Evolutionary conservation across 1,140 invertebrate genomes (phyloP).

Genomic region (Spodoptera frugiperda): DNA sequence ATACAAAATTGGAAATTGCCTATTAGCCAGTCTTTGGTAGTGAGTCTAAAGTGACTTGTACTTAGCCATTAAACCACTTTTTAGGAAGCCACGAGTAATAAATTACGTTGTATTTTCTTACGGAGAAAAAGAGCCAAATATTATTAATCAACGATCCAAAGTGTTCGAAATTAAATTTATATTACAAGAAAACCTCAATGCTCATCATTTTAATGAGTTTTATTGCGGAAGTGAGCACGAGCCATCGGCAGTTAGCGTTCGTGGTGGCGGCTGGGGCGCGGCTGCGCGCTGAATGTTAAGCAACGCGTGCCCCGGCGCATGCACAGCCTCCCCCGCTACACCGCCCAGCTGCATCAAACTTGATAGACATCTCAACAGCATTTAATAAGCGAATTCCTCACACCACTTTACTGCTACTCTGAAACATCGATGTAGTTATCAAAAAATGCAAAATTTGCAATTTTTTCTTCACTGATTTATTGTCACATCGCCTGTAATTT

Average conservation of each 20-base stretch:
- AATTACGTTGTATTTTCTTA: not conserved
- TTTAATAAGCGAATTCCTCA: slow-evolving; percentile 62
- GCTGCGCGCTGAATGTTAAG: slow-evolving; percentile 50
- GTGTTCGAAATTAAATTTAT: slow-evolving; percentile 8
- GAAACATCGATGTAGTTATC: slow-evolving; percentile 44
- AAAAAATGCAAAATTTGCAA: slow-evolving; percentile 50
- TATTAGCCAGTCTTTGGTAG: no score
- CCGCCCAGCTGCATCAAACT: slow-evolving; percentile 43
- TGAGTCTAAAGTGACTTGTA: no score
- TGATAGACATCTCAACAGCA: slow-evolving; percentile 59
- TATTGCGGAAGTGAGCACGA: slow-evolving; percentile 49
- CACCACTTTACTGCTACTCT: slow-evolving; percentile 51
- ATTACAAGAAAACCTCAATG: slow-evolving; percentile 26
- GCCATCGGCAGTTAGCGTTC: slow-evolving; percentile 36
- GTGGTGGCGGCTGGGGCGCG: not conserved
- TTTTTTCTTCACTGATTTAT: slow-evolving; percentile 54
- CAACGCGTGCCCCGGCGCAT: slow-evolving; percentile 25
- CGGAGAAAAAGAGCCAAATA: not conserved
- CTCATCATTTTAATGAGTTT: slow-evolving; percentile 48
- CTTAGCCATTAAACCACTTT: not conserved
- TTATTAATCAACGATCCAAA: slow-evolving; percentile 20
- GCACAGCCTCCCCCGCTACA: not conserved
- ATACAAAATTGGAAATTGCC: no score
- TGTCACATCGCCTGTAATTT: slow-evolving; percentile 48
- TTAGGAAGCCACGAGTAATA: not conserved